These are phyloP conservation scores for Tetragonula clypearis DNA, from an alignment of 1,140 invertebrate genomes.

Conservation along the genomic window DNA sequence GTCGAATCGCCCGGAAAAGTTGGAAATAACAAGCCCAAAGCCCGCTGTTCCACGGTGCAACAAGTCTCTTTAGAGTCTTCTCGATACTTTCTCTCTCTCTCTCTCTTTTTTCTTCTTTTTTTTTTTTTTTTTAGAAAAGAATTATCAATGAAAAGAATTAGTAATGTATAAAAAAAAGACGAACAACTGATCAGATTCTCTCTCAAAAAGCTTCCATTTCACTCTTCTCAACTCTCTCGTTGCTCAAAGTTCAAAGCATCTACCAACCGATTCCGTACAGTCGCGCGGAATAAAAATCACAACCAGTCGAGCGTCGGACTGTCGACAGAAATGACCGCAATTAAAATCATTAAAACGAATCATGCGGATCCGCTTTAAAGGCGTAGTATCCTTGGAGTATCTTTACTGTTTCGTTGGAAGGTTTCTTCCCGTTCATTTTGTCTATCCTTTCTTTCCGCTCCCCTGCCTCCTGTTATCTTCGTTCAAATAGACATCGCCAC, in stretches of 20 bases:
- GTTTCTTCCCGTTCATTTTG: constrained; percentile 26
- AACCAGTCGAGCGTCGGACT: not conserved
- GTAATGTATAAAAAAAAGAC: too few species aligned
- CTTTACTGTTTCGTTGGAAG: not conserved
- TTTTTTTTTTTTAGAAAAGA: too few species aligned
- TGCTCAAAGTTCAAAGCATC: not conserved
- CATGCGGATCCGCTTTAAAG: not conserved
- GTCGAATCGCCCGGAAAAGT: not conserved
- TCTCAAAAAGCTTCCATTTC: not conserved
- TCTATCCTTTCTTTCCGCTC: constrained; percentile 23
- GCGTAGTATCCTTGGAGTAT: not conserved
- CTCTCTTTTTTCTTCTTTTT: too few species aligned
- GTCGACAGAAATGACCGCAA: not conserved
- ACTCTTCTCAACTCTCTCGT: not conserved
- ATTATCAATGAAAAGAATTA: too few species aligned
- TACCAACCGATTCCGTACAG: not conserved
- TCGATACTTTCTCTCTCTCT: too few species aligned
- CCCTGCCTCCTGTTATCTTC: constrained; percentile 42
- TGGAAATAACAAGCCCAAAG: not conserved
- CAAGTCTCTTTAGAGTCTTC: not conserved
- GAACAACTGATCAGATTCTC: not conserved
- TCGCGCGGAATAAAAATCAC: not conserved
- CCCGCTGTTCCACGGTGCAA: not conserved
- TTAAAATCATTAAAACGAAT: not conserved
- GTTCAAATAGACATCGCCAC: constrained; percentile 61